These are phyloP conservation scores for Pristionchus mayeri DNA, from an alignment of 2,888 invertebrate genomes.

Conservation along the genomic window DNA sequence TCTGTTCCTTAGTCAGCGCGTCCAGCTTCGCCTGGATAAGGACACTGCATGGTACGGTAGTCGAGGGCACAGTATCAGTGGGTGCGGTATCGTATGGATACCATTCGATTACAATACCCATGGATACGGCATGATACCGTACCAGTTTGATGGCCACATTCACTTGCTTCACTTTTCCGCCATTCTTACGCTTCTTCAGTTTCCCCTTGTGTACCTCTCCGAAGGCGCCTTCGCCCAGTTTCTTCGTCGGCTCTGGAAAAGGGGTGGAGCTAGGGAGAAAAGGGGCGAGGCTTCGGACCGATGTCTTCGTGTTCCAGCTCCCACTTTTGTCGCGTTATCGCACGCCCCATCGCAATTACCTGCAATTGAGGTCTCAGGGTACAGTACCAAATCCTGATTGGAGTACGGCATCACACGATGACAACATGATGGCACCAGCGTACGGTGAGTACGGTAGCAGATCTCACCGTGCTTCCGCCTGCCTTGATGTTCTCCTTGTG, in stretches of 20 bases:
- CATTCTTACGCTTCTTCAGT: conserved; percentile 49
- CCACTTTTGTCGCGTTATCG: conserved; percentile 3
- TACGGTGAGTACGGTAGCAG: no score
- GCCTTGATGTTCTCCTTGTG: conserved; percentile 23
- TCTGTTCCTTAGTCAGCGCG: conserved; percentile 46
- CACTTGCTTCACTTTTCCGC: conserved; percentile 39
- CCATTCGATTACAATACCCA: no score
- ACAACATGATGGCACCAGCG: no score
- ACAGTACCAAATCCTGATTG: no score
- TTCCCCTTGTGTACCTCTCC: conserved; percentile 50
- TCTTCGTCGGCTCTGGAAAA: conserved; percentile 48
- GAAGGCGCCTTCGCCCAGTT: conserved; percentile 45
- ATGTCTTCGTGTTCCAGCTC: conserved; percentile 47
- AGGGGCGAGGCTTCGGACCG: neutral
- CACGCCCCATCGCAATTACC: neutral
- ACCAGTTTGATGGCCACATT: conserved; percentile 56
- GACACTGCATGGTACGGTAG: no score
- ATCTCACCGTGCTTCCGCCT: neutral
- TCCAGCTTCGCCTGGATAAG: conserved; percentile 40
- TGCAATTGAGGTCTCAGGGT: no score
- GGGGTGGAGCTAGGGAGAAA: no score
- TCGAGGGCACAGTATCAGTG: no score
- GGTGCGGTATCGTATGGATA: no score
- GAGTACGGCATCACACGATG: no score
- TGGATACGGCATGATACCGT: no score